Conservation (phyloP, 1,140 invertebrate species). For the Drosophila sp. region DNA sequence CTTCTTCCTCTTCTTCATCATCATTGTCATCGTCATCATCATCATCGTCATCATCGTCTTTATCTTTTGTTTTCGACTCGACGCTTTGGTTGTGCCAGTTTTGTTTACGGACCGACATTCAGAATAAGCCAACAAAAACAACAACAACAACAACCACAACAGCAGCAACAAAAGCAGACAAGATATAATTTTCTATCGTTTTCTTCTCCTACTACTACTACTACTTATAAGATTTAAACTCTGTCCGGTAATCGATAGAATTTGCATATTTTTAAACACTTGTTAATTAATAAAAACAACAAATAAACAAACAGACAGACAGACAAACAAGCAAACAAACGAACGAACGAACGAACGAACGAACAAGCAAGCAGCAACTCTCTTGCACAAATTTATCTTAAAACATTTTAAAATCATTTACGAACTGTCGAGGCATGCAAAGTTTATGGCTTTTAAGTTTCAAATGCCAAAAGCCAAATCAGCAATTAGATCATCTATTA, state of each 20-base stretch:
- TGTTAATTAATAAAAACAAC: conserved; percentile 70
- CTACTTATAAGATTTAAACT: conserved; percentile 53
- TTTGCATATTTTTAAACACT: conserved; percentile 78
- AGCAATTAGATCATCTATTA: conserved; percentile 51
- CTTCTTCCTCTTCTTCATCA: neutral
- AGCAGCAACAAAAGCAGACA: conserved; percentile 17
- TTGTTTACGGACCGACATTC: conserved; percentile 20
- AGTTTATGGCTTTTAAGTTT: conserved; percentile 7
- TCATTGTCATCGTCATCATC: neutral
- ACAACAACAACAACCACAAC: neutral
- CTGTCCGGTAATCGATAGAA: conserved; percentile 48
- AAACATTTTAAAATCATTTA: conserved; percentile 9
- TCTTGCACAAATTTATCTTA: conserved; percentile 10
- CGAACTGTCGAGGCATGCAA: conserved; percentile 5
- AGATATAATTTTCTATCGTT: conserved; percentile 71
- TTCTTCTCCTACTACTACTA: conserved; percentile 53
- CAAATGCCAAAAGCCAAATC: conserved; percentile 41
- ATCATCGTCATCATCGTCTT: conserved; percentile 25
- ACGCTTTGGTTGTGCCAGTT: conserved; percentile 12
- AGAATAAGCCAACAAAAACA: conserved; percentile 1
- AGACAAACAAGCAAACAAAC: conserved; percentile 15
- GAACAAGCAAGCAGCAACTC: neutral
- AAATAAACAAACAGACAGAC: conserved; percentile 16
- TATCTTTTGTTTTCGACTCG: conserved; percentile 28
- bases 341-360: conserved; percentile 1